Conservation (phyloP, 2,797 vertebrate species). For the Premnoplex brunnescens region DNA sequence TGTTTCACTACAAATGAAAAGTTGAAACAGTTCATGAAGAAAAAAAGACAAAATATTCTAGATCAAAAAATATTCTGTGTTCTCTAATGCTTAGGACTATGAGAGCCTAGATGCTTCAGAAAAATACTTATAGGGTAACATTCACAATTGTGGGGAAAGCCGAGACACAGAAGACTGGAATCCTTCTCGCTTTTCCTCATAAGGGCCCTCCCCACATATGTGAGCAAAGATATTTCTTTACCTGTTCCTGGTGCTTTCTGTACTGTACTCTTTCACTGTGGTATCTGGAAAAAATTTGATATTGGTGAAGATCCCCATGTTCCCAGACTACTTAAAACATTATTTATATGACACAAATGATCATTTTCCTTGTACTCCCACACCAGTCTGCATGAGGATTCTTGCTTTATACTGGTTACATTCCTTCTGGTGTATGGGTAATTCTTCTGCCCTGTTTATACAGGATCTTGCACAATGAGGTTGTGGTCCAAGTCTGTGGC, state of each 20-base stretch:
- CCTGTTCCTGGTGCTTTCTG: neutral
- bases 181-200: neutral
- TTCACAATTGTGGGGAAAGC: neutral
- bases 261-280: neutral
- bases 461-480: conserved; percentile 43
- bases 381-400: neutral
- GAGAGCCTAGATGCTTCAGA: neutral
- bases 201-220: neutral
- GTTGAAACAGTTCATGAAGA: neutral
- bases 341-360: neutral
- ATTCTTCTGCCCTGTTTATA: neutral
- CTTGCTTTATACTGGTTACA: conserved; percentile 7
- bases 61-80: neutral
- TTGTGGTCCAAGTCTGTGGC: conserved; percentile 13
- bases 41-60: neutral
- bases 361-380: neutral
- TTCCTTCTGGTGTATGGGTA: conserved; percentile 13
- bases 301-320: neutral
- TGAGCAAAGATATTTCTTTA: neutral
- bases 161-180: neutral
- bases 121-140: neutral
- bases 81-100: neutral
- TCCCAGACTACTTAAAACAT: neutral
- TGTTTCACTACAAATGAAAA: neutral
- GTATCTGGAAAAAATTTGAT: neutral